Base-by-base conservation (phyloP, 2,113 vertebrate species). In the Dromaius novaehollandiae region DNA sequence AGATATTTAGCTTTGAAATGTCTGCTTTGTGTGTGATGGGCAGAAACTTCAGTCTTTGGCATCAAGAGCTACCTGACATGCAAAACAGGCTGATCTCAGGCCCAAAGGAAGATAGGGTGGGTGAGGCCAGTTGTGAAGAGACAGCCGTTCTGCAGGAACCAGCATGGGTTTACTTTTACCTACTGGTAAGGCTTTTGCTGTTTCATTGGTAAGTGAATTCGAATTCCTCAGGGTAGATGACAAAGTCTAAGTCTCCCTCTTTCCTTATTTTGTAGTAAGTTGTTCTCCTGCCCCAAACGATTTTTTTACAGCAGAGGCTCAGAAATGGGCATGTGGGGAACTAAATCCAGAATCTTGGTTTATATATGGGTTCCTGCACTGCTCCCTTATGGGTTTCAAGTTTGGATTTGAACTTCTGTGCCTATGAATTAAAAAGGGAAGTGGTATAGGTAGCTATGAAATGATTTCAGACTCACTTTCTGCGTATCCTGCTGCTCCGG, bases 1-100 rank as follows among this genome's bases (percentile, higher is more conserved):
- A 81, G 76, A 81, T 96, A 71, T 84, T 96, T 93, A 92, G 94
- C 77, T 96, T 94, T 8, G 34, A 93, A 92, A 97, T 74, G 63
- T 69, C 89, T 96, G 85, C 44, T 46, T 89, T 42, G 64, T 50
- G 77, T 88, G 61, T 74, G 82, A 88, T 40, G 71, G 82, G 73
- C 51, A 86, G 44, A 34, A 85, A 55, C 38, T 92, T 88, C 21
- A 44, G 11, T 1, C 64, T 90, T 89, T 70, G 76, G 80, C 81
- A 82, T 83, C 40, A 58, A 86, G 64, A 78, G 38, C 48, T 75
- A 53, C 40, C 53, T 77, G 63, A 89, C 66, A 86, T 81, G 81
- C 75, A 83, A 86, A 90, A 82, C 64, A 83, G 90, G 51, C 71
- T 83, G 84, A 73, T 89, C 46, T 90, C 36, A 53, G 42, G 26